Base-by-base conservation (phyloP, 2,888 invertebrate species). In the Apamea anceps region DNA sequence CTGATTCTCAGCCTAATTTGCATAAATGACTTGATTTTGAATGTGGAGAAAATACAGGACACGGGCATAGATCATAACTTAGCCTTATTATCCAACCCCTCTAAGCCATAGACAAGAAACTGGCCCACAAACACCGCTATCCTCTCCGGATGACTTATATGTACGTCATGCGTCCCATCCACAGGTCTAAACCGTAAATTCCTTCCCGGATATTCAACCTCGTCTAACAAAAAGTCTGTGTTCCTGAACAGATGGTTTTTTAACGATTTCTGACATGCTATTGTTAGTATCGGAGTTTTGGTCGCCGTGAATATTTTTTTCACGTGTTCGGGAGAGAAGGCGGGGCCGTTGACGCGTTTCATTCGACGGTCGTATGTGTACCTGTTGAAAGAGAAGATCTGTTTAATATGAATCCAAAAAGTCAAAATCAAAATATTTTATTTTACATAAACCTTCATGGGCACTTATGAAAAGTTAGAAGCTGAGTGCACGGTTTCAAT, bases 91-190 rank as follows among this genome's bases (percentile, higher is more conserved):
- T 94, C 94, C 8, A 95, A 77, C 0, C 94, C 94, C 0, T 91
- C 90, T 0, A 93, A 15, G 0, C 94, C 95, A 62, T 93, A 85
- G 6, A 93, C 48, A 37, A 97, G 84, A 91, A 97, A 97, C 78
- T 93, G 93, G 0, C 86, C 84, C 1, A 97, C 88, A 87, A 91
- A 91, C 0, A 91, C 86, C 0, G 97, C 97, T 0, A 98, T 91
- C 21, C 91, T 89, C 75, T 97, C 97, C 0, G 98, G 98, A 71
- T 96, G 85, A 51, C 95, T 95, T 13, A 97, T 95, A 88, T 98
- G 98, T 0, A 97, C 96, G 89, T 98, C 97, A 82, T 98, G 98
- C 76, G 94, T 93, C 0, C 98, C 98, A 0, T 92, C 90, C 0
- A 98, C 96, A 5, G 86, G 57, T 8, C 94, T 89, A 3, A 94